Conservation (phyloP, 2,797 vertebrate species). For the Botia kubotai region DNA sequence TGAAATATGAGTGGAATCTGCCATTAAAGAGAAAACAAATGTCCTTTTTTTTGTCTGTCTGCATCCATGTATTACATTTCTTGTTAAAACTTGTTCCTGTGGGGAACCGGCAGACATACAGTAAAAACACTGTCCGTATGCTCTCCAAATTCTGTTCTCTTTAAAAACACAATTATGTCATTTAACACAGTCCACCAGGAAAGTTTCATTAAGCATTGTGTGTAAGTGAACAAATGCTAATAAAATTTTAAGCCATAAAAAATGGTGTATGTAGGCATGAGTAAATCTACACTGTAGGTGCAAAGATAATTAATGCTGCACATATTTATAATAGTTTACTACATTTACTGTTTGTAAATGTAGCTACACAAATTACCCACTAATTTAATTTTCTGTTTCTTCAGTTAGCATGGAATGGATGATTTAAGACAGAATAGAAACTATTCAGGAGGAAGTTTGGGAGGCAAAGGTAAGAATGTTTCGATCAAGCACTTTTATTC, state of each 20-base stretch:
- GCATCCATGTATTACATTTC: not conserved
- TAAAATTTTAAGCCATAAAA: not conserved
- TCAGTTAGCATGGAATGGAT: conserved; percentile 92
- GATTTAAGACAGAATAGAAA: conserved; percentile 78
- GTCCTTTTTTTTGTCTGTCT: not conserved
- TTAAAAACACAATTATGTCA: conserved; percentile 4
- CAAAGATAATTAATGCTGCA: not conserved
- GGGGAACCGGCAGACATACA: not conserved
- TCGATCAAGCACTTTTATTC: conserved; percentile 42
- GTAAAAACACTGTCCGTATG: not conserved
- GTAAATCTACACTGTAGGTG: not conserved
- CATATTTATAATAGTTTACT: not conserved
- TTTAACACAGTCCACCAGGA: not conserved
- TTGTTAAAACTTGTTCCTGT: conserved; percentile 24
- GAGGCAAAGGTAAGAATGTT: conserved; percentile 73
- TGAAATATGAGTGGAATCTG: conserved; percentile 11
- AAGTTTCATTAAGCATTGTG: not conserved
- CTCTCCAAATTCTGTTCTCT: conserved; percentile 7
- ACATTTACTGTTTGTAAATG: not conserved
- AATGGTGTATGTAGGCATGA: not conserved
- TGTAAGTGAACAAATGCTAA: not conserved
- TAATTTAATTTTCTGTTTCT: conserved; percentile 59
- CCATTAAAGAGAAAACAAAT: not conserved
- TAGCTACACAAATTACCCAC: conserved; percentile 50
- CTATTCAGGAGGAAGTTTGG: conserved; percentile 69